Base-by-base conservation (phyloP, 2,113 vertebrate genomes). In the Perccottus glenii region DNA sequence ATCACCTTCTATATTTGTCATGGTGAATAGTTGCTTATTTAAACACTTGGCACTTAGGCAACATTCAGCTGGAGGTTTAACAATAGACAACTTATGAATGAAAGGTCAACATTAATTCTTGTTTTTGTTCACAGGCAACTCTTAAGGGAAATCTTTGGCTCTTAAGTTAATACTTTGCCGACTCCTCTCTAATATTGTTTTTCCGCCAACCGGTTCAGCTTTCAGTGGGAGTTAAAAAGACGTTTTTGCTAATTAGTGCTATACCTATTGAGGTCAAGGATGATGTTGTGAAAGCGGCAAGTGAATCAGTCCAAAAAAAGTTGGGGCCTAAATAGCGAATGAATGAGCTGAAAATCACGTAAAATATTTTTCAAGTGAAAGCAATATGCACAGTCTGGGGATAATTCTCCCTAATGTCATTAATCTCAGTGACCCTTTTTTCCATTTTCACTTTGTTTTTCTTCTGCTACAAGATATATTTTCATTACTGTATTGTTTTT, bases 181-280 rank as follows among this genome's bases (percentile, higher is more conserved):
- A 36, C 33, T 15, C 6, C 32, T 16, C 14, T 40, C 14, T 15
- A 56, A 56, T 33, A 43, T 42, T 58, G 15, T 58, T 42, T 58
- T 43, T 43, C 56, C 42, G 38, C 38, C 56, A 58, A 43, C 16
- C 16, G 38, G 12, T 19, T 36, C 15, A 58, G 38, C 38, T 58
- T 58, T 58, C 56, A 6, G n/a, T 19, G 56, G 56, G 38, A 43
- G 14, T 43, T 58, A 9, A 43, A 43, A 43, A 43, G n/a, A 36
- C 2, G 33, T n/a, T 43, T 40, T 11, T n/a, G 38, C 56, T 43
- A 58, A 43, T 58, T 58, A 58, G 38, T 42, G 38, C 12, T 58
- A 27, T 27, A 42, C 36, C 56, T 58, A 43, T 43, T 58, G 38
- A 58, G 56, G 56, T 58, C 56, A 58, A 58, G 55, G 55, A 58